Evolutionary conservation across 2,797 vertebrate genomes (phyloP), one percentile per base, ranked within the genome.

Genomic region (Sparus aurata): DNA sequence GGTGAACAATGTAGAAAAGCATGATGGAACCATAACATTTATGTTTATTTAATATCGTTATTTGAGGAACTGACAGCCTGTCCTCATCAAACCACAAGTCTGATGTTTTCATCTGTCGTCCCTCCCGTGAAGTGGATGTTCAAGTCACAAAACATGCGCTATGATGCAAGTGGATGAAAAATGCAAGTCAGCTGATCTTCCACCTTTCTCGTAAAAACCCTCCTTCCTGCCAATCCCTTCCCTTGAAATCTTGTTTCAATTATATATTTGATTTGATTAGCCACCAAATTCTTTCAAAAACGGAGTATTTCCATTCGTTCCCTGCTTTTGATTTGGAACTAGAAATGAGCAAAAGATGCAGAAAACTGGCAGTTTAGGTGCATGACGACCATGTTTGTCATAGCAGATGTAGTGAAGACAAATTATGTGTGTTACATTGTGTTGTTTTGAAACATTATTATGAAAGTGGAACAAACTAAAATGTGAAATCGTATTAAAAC

Each of bases 281-380:
- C 11, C 23, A 47, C 3, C 5, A 38, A 15, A 54, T 41, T 61
- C 1, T 67, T 69, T n/a, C 1, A 38, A 45, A 34, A 34, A 50
- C 3, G 1, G 4, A 53, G 9, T 50, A n/a, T 68, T 81, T 61
- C 38, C 34, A 57, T 25, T 25, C 22, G 20, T 50, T 58, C 4
- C 2, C 10, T 16, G 16, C 1, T 25, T 69, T 69, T 69, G 18
- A 46, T 65, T 52, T 69, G n/a, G 61, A 58, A 57, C 9, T 12
- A 9, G 41, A 49, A 69, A 76, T 55, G 15, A 69, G 38, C 10
- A 52, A 69, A 62, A 77, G 8, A 58, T 38, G n/a, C 22, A 71
- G 72, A 50, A 55, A 68, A 79, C 43, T 1, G 58, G 25, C 15
- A 16, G 55, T 38, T 57, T 27, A 20, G 34, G 57, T 45, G 46